Percentiles rank a stretch among this genome's conserved stretches.
Conservation (phyloP, 92 coral and sea anemone genomes). For the Zoanthus sansibaricus region DNA sequence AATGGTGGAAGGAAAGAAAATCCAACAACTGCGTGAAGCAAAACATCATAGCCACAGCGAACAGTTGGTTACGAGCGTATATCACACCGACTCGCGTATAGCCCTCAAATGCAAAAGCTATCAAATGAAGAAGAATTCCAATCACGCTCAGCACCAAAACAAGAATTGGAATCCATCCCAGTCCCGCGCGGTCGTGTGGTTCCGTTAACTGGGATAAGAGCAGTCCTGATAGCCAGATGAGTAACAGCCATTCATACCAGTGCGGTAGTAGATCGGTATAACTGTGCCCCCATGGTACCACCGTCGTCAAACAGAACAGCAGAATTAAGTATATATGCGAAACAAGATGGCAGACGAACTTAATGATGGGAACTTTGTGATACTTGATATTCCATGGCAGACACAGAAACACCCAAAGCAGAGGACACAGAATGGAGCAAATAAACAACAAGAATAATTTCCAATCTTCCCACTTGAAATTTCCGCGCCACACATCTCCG, state of each 20-base stretch:
- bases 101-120: constrained; percentile 80
- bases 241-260: constrained; percentile 94
- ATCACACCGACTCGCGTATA: constrained; percentile 70
- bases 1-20: constrained; percentile 94
- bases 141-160: constrained; percentile 82
- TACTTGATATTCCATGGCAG: constrained; percentile 96
- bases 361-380: constrained; percentile 92
- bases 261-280: constrained; percentile 70
- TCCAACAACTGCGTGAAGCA: constrained; percentile 94
- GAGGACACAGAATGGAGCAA: constrained; percentile 85
- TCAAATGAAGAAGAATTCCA: constrained; percentile 85
- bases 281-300: constrained; percentile 88
- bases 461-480: constrained; percentile 95
- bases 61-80: constrained; percentile 93
- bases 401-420: constrained; percentile 92
- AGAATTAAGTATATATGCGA: constrained; percentile 94
- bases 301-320: constrained; percentile 84
- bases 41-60: constrained; percentile 94
- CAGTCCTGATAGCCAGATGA: constrained; percentile 94
- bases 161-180: constrained; percentile 95
- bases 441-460: constrained; percentile 88
- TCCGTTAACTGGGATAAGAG: constrained; percentile 94
- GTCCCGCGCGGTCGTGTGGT: constrained; percentile 96
- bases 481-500: constrained; percentile 98
- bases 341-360: constrained; percentile 95